These are phyloP conservation scores for Labrus mixtus DNA, from an alignment of 2,113 vertebrate genomes.

Conservation along the genomic window DNA sequence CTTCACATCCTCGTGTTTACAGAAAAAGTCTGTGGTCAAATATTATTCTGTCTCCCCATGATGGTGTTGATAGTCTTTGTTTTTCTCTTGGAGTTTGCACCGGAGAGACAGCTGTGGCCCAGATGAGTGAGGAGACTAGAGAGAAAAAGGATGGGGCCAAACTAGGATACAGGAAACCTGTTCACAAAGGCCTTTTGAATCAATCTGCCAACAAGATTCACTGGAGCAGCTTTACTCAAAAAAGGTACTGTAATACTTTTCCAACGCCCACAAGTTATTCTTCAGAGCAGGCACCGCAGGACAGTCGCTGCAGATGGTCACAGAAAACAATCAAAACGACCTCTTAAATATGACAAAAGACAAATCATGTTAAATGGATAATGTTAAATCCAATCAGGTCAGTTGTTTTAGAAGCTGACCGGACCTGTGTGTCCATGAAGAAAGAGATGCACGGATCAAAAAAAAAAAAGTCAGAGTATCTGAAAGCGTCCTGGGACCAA, in stretches of 20 bases:
- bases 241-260: neutral
- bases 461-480: too few relatives aligned
- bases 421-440: too few relatives aligned
- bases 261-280: too few relatives aligned
- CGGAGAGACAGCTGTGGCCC: constrained; percentile 68
- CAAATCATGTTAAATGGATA: too few relatives aligned
- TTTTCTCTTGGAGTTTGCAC: constrained; percentile 5
- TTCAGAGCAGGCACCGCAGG: too few relatives aligned
- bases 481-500: too few relatives aligned
- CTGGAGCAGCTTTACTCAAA: constrained; percentile 44
- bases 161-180: constrained; percentile 32
- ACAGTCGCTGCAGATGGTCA: too few relatives aligned
- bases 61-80: constrained; percentile 2
- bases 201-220: constrained; percentile 54
- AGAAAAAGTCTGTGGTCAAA: neutral
- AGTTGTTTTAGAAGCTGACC: too few relatives aligned
- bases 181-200: constrained; percentile 53
- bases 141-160: constrained; percentile 12
- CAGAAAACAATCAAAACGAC: neutral
- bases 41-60: neutral
- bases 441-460: too few relatives aligned
- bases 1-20: neutral
- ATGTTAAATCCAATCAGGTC: too few relatives aligned
- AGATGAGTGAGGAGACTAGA: constrained; percentile 59
- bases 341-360: too few relatives aligned